These are phyloP conservation scores for Protosalanx chinensis DNA, from an alignment of 2,797 vertebrate genomes.

Conservation along the genomic window DNA sequence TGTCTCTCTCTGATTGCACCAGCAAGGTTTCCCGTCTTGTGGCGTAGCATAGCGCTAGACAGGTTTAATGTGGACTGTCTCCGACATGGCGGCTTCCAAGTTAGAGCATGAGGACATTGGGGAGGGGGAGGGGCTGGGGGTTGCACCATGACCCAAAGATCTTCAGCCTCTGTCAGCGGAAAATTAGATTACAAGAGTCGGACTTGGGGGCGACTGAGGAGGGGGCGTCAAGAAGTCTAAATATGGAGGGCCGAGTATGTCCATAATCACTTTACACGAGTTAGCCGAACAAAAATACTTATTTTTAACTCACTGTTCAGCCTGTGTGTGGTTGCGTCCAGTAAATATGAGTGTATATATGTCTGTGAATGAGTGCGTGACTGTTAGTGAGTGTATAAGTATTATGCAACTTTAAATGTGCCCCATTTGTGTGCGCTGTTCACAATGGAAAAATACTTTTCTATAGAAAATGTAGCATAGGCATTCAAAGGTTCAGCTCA, in stretches of 20 bases:
- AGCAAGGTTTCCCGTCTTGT: constrained; percentile 25
- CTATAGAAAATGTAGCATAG: constrained; percentile 35
- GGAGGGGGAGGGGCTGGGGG: constrained; percentile 48
- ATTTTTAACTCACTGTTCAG: constrained; percentile 67
- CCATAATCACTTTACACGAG: constrained; percentile 78
- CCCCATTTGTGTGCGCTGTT: constrained; percentile 32
- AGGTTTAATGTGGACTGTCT: constrained; percentile 77
- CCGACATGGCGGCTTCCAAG: constrained; percentile 73
- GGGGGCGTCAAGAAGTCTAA: constrained; percentile 81
- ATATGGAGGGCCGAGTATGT: constrained; percentile 73
- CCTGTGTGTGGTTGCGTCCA: constrained; percentile 56
- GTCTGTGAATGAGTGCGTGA: constrained; percentile 7
- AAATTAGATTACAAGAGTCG: constrained; percentile 79
- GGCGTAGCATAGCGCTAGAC: constrained; percentile 57
- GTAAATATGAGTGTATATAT: constrained; percentile 17
- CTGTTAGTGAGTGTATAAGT: constrained; percentile 18
- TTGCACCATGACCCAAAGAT: constrained; percentile 71
- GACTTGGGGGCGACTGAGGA: constrained; percentile 64
- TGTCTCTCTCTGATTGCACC: neutral
- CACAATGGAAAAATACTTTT: constrained; percentile 12
- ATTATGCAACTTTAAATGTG: constrained; percentile 36
- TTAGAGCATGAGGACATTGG: constrained; percentile 58
- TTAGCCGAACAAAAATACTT: constrained; percentile 72
- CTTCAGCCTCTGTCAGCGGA: constrained; percentile 76
- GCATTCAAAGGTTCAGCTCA: constrained; percentile 41